Percentiles rank a stretch among this genome's conserved stretches.
These are phyloP conservation scores for Parazoanthus swiftii DNA, from an alignment of 92 coral and sea anemone species.

Conservation along the genomic window DNA sequence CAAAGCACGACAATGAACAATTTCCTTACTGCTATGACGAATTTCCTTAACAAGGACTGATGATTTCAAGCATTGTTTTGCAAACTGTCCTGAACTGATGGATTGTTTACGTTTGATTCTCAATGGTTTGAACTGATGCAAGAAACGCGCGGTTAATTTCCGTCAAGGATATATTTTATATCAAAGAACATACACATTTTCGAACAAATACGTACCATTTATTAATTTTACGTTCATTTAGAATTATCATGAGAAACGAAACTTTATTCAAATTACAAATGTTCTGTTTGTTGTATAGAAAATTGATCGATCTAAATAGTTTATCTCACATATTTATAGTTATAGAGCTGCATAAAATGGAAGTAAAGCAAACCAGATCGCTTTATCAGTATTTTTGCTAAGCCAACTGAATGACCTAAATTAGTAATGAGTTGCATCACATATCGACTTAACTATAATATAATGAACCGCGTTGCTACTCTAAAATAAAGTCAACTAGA, in stretches of 20 bases:
- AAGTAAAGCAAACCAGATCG: background rate
- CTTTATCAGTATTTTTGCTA: background rate
- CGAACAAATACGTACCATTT: background rate
- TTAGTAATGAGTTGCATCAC: background rate
- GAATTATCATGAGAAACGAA: background rate
- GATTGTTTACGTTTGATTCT: constrained; percentile 19
- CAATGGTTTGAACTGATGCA: too few species aligned
- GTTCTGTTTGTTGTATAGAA: background rate
- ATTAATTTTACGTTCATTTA: background rate
- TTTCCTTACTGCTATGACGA: constrained; percentile 36
- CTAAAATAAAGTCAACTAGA: constrained; percentile 30
- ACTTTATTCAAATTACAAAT: background rate
- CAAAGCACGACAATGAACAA: constrained; percentile 40
- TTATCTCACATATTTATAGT: background rate
- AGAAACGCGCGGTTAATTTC: background rate
- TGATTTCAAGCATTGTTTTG: background rate
- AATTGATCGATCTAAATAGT: background rate
- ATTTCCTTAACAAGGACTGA: constrained; percentile 26
- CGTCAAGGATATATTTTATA: background rate
- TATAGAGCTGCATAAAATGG: constrained; percentile 3
- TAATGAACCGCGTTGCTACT: background rate
- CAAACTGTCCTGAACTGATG: background rate
- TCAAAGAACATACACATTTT: background rate
- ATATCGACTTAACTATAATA: background rate
- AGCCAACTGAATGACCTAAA: background rate